phyloP scores from a whole-genome alignment of 2,113 vertebrate species.

The Halichoeres trimaculatus region DNA sequence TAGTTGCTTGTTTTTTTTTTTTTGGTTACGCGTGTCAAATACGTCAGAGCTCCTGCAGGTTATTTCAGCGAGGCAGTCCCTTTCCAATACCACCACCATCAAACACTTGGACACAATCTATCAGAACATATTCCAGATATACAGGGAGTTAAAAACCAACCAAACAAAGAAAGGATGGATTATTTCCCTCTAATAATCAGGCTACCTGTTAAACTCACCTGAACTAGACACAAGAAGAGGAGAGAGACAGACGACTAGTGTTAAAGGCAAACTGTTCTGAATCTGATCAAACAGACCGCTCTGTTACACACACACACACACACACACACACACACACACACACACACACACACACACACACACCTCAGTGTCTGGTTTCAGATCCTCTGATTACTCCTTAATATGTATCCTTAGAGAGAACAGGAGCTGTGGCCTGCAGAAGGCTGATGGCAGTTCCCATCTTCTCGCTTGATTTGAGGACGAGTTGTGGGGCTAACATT shows the following conservation, averaged over 20 bases:
- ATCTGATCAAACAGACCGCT: constrained; percentile 79
- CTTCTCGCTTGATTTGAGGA: constrained; percentile 77
- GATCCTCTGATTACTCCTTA: constrained; percentile 44
- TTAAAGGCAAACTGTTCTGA: constrained; percentile 96
- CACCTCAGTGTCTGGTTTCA: constrained; percentile 80
- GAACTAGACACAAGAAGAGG: constrained; percentile 95
- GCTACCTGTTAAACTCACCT: constrained; percentile 92
- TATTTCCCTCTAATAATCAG: constrained; percentile 87
- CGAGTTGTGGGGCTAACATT: constrained; percentile 89
- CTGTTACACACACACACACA: constrained; percentile 20
- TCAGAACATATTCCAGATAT: constrained; percentile 82
- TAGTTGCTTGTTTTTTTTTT: too few species aligned
- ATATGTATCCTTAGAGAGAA: constrained; percentile 69
- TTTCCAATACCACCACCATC: constrained; percentile 36
- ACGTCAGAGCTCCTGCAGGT: constrained; percentile 57
- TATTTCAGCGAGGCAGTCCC: constrained; percentile 70
- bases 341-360: constrained; percentile 4
- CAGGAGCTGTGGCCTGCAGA: constrained; percentile 77
- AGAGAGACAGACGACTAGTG: constrained; percentile 96
- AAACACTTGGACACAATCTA: constrained; percentile 64
- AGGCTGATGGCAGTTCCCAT: constrained; percentile 61
- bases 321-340: constrained; percentile 28
- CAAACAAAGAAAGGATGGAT: constrained; percentile 80
- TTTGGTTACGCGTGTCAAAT: constrained; percentile 11
- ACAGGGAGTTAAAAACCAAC: constrained; percentile 89